Evolutionary conservation across 2,888 invertebrate species (phyloP).

Genomic region (Pegoplata infirma): DNA sequence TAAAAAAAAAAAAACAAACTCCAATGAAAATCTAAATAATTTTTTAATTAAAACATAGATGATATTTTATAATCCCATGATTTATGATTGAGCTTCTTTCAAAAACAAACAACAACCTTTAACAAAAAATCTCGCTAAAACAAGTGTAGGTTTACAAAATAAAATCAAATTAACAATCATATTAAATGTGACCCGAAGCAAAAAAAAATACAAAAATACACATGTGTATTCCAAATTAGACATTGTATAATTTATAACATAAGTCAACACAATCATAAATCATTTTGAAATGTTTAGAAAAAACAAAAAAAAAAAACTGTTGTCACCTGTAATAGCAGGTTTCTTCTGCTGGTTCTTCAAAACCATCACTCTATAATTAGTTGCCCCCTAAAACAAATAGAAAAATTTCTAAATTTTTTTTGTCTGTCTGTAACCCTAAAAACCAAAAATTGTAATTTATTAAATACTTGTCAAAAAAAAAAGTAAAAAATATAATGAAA

Average conservation of each 20-base stretch:
- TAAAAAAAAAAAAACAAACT: background rate
- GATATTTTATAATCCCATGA: constrained; percentile 42
- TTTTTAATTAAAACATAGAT: constrained; percentile 40
- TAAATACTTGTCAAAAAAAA: constrained; percentile 35
- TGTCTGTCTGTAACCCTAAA: background rate
- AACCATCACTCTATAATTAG: constrained; percentile 27
- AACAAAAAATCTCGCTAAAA: constrained; percentile 38
- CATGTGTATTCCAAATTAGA: constrained; percentile 30
- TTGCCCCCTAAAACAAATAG: constrained; percentile 10
- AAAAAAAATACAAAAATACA: too few relatives aligned
- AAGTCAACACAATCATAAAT: constrained; percentile 56
- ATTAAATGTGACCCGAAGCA: constrained; percentile 20
- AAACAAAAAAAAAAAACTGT: constrained; percentile 12
- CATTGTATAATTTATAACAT: constrained; percentile 49
- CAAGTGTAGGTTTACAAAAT: constrained; percentile 32
- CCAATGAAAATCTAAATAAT: background rate
- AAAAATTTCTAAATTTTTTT: background rate
- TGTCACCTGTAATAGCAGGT: constrained; percentile 58
- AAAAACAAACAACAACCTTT: background rate
- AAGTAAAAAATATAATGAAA: constrained; percentile 4
- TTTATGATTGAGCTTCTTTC: constrained; percentile 40
- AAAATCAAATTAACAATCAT: constrained; percentile 30
- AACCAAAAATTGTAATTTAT: constrained; percentile 26
- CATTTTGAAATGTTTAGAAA: constrained; percentile 34
- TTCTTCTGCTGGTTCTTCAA: background rate